A percentile compares a stretch with the other conserved stretches of the same genome.
Evolutionary conservation across 2,888 invertebrate genomes (phyloP).

Genomic region (Osmoderma eremita): DNA sequence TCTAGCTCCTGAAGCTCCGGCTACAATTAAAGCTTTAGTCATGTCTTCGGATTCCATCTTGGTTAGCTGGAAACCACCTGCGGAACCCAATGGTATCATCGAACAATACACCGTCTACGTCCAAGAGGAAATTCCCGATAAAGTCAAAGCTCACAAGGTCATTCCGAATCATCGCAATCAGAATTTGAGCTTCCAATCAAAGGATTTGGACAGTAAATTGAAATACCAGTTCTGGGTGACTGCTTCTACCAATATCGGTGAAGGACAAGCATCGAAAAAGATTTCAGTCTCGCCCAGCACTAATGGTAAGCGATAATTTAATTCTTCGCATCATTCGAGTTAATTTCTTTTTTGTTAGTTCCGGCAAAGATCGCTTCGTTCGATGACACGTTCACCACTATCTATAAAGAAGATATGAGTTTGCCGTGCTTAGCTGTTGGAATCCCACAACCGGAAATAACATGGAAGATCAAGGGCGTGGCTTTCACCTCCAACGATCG

Average conservation of each 20-base stretch:
- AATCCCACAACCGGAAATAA: constrained; percentile 87
- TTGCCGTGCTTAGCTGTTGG: constrained; percentile 93
- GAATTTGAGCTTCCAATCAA: constrained; percentile 84
- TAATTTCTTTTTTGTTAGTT: constrained; percentile 72
- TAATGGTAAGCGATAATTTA: constrained; percentile 79
- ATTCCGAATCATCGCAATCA: constrained; percentile 76
- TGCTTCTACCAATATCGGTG: constrained; percentile 92
- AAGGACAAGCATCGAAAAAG: constrained; percentile 90
- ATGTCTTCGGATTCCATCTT: constrained; percentile 92
- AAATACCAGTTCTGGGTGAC: constrained; percentile 96
- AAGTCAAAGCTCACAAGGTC: constrained; percentile 76
- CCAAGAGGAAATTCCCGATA: constrained; percentile 68
- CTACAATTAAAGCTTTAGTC: constrained; percentile 91
- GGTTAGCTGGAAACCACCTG: constrained; percentile 93
- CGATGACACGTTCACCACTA: constrained; percentile 91
- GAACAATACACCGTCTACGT: constrained; percentile 94
- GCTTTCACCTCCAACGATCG: constrained; percentile 83
- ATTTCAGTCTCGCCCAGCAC: constrained; percentile 86
- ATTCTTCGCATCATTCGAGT: too few species aligned
- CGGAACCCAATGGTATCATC: constrained; percentile 91
- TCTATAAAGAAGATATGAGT: constrained; percentile 91
- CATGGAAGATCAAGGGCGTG: constrained; percentile 88
- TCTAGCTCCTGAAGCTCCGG: constrained; percentile 91
- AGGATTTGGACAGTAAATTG: constrained; percentile 80
- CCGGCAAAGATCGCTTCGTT: constrained; percentile 96